These are phyloP conservation scores for Gopherus flavomarginatus DNA, from an alignment of 2,113 vertebrate species.

Conservation along the genomic window DNA sequence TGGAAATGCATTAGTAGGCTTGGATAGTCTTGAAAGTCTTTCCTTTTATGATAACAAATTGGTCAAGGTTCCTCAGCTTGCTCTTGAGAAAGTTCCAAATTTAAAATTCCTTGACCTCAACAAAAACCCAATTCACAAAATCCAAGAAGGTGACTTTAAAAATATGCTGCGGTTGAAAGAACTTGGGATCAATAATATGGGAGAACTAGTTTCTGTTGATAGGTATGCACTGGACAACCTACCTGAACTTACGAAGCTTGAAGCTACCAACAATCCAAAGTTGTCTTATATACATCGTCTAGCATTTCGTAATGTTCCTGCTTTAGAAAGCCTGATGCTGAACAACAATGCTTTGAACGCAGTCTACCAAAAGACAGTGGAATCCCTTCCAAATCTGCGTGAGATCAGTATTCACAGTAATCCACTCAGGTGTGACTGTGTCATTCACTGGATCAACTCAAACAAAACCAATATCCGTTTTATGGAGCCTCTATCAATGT, in stretches of 20 bases:
- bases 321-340: conserved; percentile 96
- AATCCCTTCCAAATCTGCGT: conserved; percentile 92
- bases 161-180: conserved; percentile 96
- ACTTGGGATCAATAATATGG: conserved; percentile 97
- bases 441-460: conserved; percentile 94
- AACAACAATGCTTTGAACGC: conserved; percentile 96
- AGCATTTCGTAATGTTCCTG: conserved; percentile 93
- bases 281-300: conserved; percentile 91
- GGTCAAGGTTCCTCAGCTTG: conserved; percentile 90
- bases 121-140: conserved; percentile 96
- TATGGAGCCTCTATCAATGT: conserved; percentile 97
- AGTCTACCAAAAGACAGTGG: conserved; percentile 91
- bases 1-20: conserved; percentile 94
- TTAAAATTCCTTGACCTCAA: conserved; percentile 98
- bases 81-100: conserved; percentile 95
- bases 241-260: conserved; percentile 95
- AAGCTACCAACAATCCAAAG: conserved; percentile 97
- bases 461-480: conserved; percentile 95
- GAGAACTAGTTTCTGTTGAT: conserved; percentile 93
- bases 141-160: conserved; percentile 95
- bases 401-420: conserved; percentile 98
- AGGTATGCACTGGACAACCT: conserved; percentile 93
- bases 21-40: conserved; percentile 96
- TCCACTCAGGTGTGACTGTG: conserved; percentile 94
- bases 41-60: conserved; percentile 98